Base-by-base conservation (phyloP, 2,888 invertebrate genomes). In the Chloroclystis v-ata region DNA sequence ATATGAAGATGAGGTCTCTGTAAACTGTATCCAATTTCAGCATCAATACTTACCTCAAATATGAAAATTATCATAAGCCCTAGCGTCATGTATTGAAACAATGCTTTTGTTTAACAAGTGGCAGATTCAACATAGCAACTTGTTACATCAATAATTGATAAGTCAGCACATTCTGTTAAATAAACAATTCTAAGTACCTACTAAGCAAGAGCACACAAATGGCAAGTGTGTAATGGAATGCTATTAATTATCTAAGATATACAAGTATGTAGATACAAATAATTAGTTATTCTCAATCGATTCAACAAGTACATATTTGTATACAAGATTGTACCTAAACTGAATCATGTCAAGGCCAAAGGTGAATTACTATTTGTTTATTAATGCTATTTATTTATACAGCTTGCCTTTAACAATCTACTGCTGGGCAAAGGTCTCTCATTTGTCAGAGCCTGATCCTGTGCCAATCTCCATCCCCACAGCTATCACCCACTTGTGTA, bases 151-250 rank as follows among this genome's bases (percentile, higher is more conserved):
- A 38, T 43, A 26, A 43, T 29, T 41, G 45, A 48, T 54, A 50
- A 47, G 42, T 54, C 47, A 57, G 59, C 57, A 59, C 57, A 59
- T 59, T 60, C 57, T 56, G 44, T 56, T 44, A 47, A 35, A 24
- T 49, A 52, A 50, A 47, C 55, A 55, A 58, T n/a, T n/a, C n/a
- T 5, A 20, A 20, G 5, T 20, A 20, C 20, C n/a, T 20, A 20
- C 20, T 20, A 20, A 20, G 20, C 5, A 20, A 4, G 5, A 20
- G 20, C 20, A 20, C 20, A 56, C 52, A 54, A 48, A 24, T 37
- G 46, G 43, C 58, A 58, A 56, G 56, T 60, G 56, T 56, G 55
- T 54, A 53, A 57, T 52, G 14, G 10, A 48, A 58, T 54, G 20
- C 11, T 24, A 24, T 7, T 35, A 35, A n/a, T 24, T 35, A 56